These are phyloP conservation scores for Trachelipus rathkii DNA, from an alignment of 1,140 invertebrate genomes.

Conservation along the genomic window DNA sequence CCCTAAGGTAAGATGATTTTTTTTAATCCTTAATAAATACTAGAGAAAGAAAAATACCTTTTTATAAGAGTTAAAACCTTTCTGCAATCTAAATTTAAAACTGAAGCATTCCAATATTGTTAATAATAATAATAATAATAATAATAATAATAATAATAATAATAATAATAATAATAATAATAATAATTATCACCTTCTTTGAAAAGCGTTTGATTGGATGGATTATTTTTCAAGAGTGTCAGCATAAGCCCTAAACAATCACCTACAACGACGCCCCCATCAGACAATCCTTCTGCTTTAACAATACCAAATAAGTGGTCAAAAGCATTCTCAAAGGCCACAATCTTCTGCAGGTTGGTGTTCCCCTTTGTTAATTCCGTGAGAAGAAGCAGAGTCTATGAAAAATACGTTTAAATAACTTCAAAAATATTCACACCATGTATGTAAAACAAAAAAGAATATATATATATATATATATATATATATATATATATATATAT, in stretches of 20 bases:
- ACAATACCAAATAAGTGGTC: conserved; percentile 93
- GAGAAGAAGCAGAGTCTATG: conserved; percentile 76
- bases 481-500: neutral
- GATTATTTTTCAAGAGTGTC: conserved; percentile 90
- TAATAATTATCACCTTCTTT: conserved; percentile 69
- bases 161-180: too few species aligned
- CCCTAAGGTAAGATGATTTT: too few species aligned
- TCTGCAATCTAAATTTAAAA: too few species aligned
- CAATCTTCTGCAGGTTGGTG: conserved; percentile 98
- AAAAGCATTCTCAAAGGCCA: conserved; percentile 98
- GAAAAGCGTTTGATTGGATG: conserved; percentile 97
- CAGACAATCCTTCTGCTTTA: conserved; percentile 80
- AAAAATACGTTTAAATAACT: conserved; percentile 35
- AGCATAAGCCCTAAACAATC: conserved; percentile 94
- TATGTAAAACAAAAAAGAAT: neutral
- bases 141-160: too few species aligned
- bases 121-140: too few species aligned
- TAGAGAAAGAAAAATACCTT: too few species aligned
- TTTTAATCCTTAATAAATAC: too few species aligned
- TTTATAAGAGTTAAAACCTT: too few species aligned
- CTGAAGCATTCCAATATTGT: too few species aligned
- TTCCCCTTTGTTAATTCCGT: conserved; percentile 92
- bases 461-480: conserved; percentile 14
- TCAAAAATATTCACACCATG: neutral
- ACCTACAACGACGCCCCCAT: conserved; percentile 96